Evolutionary conservation across 2,113 vertebrate genomes (phyloP), one percentile per base, ranked within the genome.

Genomic region (Xiphophorus couchianus): DNA sequence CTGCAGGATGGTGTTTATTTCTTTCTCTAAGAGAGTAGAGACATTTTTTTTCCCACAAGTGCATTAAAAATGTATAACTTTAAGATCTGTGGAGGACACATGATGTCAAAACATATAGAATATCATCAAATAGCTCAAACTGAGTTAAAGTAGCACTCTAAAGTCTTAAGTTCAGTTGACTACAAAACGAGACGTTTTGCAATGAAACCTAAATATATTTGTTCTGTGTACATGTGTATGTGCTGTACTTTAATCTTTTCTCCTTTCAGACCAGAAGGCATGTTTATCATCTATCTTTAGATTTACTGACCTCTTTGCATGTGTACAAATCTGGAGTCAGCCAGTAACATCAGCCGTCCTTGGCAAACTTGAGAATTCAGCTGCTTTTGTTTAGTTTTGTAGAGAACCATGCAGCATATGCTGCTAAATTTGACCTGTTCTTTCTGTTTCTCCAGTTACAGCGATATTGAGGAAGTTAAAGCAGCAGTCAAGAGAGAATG

Each of bases 401-500:
- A 25, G 15, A 25, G 35, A 58, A 12, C 7, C 15, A 37, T 27
- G 28, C 25, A 58, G 30, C 17, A 5, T 13, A 62, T 61, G 33
- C 71, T 29, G 28, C 28, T 1, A 66, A 11, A 17, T 19, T 19
- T 39, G n/a, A 1, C 37, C 44, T 37, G 8, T 25, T 0, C 12
- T 58, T 17, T 62, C 35, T 65, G 11, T 68, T 83, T 1, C 76
- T 58, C 22, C 69, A 99, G 97, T 99, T 94, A 98, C 97, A 83
- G 97, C 97, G 76, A 95, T 99, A 83, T 94, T 99, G 83, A 95
- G 97, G 86, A 99, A 98, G 90, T 94, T 99, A 69, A 99, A 98
- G 84, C 97, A 98, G 94, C 97, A 99, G 9, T 99, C 97, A 90
- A 96, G 97, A 91, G 97, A 99, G 93, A 98, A 95, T 75, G 97